Base-by-base conservation (phyloP, 92 coral and sea anemone genomes). In the Heteractis magnifica region DNA sequence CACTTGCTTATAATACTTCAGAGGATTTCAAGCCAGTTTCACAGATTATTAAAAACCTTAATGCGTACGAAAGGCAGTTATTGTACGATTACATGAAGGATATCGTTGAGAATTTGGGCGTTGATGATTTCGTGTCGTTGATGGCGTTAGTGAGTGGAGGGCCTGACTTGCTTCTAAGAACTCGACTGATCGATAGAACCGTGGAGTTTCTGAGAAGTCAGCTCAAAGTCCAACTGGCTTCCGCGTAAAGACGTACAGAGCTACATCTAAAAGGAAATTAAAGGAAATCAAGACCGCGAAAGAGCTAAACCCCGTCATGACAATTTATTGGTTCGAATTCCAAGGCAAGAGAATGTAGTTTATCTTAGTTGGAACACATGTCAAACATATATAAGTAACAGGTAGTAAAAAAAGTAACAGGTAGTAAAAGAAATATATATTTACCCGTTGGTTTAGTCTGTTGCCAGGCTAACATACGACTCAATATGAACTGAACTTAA, bases 11-110 rank as follows among this genome's bases (percentile, higher is more conserved):
- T 84, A 82, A 77, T 12, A 82, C 85, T 5, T 49, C 94, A 0
- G 93, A 85, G 49, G 71, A 83, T 83, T 93, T 93, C 88, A 93
- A 89, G 82, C 94, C 98, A 41, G 94, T 91, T 72, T 93, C 98
- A 15, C 88, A 91, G 68, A 88, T 93, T 7, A 85, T 93, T 21
- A 93, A 72, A 14, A 82, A 82, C 72, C 89, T 93, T 83, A 91
- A 90, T 56, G 92, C 94, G 34, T 93, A 93, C 75, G 93, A 91
- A 6, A 79, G 94, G 11, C 94, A 91, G 65, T 85, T 93, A 0
- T 79, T 93, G 49, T 93, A 93, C 82, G 94, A 93, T 72, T 77
- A 79, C 26, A 87, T 89, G 93, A 93, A 75, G 55, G 98, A 93
- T 56, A 89, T 93, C 68, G 20, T 93, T n/a, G 94, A 89, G 9